Conservation (phyloP, 2,888 invertebrate species). For the Lepidocyrtoides sp. region DNA sequence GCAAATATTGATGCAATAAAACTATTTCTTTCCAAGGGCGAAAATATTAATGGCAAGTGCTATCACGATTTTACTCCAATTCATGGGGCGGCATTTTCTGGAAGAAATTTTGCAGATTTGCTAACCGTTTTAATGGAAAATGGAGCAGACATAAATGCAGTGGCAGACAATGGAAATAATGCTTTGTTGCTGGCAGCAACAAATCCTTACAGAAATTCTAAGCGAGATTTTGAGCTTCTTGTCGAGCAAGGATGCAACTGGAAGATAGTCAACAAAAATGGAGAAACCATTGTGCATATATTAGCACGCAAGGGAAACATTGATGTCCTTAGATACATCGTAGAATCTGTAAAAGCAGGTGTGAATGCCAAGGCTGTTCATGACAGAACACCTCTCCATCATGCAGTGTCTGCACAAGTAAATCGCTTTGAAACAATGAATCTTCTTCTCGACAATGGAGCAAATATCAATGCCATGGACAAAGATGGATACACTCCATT, state of each 20-base stretch:
- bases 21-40: too few relatives aligned
- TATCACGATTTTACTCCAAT: conserved; percentile 88
- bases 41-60: too few relatives aligned
- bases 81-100: conserved; percentile 94
- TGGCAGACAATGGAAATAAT: not conserved
- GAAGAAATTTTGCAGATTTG: conserved; percentile 93
- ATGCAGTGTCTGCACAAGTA: not conserved
- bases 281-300: not conserved
- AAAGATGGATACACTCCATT: not conserved
- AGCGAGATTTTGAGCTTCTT: not conserved
- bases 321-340: not conserved
- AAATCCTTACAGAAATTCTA: not conserved
- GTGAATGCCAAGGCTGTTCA: not conserved
- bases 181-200: not conserved
- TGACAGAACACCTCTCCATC: not conserved
- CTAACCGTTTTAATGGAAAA: conserved; percentile 34
- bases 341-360: not conserved
- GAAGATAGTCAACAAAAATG: not conserved
- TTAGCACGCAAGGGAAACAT: not conserved
- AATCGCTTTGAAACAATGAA: not conserved
- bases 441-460: not conserved
- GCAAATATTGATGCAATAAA: too few relatives aligned
- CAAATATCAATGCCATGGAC: not conserved
- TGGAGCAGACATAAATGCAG: not conserved
- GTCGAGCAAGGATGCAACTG: not conserved